Conservation (phyloP, 2,888 invertebrate species). For the Hypselothyrea guttata region DNA sequence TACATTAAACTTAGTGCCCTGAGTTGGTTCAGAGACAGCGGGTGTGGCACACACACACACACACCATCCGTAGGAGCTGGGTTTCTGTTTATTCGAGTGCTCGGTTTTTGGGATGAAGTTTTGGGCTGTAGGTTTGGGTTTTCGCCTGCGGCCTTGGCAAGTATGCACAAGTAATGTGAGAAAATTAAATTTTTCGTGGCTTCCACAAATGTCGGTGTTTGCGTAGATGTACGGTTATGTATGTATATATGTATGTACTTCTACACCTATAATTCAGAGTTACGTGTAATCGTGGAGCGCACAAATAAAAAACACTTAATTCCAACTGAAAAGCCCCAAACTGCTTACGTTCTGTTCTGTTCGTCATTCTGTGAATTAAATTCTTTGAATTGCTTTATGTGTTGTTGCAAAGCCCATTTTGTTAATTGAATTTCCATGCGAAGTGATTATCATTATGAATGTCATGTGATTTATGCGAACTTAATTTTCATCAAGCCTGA, state of each 20-base stretch:
- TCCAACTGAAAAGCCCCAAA: slow-evolving; percentile 19
- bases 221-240: not conserved
- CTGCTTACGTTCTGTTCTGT: slow-evolving; percentile 24
- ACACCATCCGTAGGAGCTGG: not conserved
- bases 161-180: slow-evolving; percentile 76
- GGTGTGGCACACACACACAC: slow-evolving; percentile 8
- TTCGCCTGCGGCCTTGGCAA: slow-evolving; percentile 61
- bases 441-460: slow-evolving; percentile 62
- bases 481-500: slow-evolving; percentile 4
- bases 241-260: slow-evolving; percentile 2
- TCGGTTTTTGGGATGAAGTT: slow-evolving; percentile 16
- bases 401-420: slow-evolving; percentile 50
- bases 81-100: slow-evolving; percentile 25
- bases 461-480: slow-evolving; percentile 60
- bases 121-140: slow-evolving; percentile 21
- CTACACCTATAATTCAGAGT: not conserved
- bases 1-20: slow-evolving; percentile 44
- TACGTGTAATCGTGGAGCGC: slow-evolving; percentile 15
- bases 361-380: slow-evolving; percentile 53
- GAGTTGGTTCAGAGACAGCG: too few species aligned
- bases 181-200: slow-evolving; percentile 74
- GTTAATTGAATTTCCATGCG: slow-evolving; percentile 61
- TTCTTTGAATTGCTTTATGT: slow-evolving; percentile 30
- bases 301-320: slow-evolving; percentile 62
- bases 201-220: slow-evolving; percentile 47